phyloP scores from a whole-genome alignment of 2,888 invertebrate species.

The Lycia hirtaria region DNA sequence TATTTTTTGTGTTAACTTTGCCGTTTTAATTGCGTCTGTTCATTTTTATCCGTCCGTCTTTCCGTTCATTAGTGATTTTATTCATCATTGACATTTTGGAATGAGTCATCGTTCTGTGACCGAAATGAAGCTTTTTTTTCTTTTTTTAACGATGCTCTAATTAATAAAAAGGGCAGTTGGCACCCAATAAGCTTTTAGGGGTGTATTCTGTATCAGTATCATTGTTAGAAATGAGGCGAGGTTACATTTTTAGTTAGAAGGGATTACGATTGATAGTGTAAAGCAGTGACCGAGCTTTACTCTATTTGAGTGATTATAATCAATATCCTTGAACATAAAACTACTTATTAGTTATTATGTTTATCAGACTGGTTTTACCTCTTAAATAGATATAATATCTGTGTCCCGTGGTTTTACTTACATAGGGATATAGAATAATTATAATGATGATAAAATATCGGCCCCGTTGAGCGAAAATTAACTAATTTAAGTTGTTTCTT shows the following conservation, averaged over 20 bases:
- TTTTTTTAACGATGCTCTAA: conserved; percentile 33
- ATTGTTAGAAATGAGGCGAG: conserved; percentile 18
- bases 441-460: too few species aligned
- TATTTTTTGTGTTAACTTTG: neutral
- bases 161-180: conserved; percentile 43
- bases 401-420: too few species aligned
- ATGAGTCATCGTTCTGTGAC: conserved; percentile 37
- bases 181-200: conserved; percentile 38
- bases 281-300: conserved; percentile 8
- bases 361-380: too few species aligned
- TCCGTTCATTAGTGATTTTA: conserved; percentile 18
- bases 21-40: neutral
- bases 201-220: conserved; percentile 22
- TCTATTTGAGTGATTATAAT: too few species aligned
- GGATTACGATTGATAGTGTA: conserved; percentile 10
- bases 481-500: too few species aligned
- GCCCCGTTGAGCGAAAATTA: too few species aligned
- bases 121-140: conserved; percentile 28
- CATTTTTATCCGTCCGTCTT: neutral
- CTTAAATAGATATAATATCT: too few species aligned
- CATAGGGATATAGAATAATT: too few species aligned
- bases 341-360: too few species aligned
- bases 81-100: conserved; percentile 22
- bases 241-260: conserved; percentile 15
- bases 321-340: too few species aligned